A percentile compares a stretch with the other conserved stretches of the same genome.
phyloP scores from a whole-genome alignment of 2,113 vertebrate species.

The Brienomyrus brachyistius region DNA sequence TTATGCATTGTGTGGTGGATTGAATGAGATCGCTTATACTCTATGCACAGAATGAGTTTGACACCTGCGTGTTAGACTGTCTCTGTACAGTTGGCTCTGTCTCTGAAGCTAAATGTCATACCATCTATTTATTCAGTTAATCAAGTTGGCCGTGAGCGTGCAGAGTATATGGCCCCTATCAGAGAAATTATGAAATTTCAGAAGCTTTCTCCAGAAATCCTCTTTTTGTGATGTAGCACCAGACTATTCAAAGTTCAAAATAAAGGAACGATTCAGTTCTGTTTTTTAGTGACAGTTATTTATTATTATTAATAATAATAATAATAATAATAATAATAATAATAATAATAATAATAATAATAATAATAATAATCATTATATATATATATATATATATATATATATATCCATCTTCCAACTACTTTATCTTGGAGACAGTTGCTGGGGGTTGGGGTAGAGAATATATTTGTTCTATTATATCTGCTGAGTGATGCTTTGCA shows the following conservation, averaged over 20 bases:
- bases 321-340: too few relatives aligned
- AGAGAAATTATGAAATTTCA: neutral
- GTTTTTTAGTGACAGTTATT: neutral
- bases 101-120: neutral
- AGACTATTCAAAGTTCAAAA: neutral
- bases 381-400: neutral
- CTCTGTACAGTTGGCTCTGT: neutral
- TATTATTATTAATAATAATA: too few relatives aligned
- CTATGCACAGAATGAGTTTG: neutral
- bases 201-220: neutral
- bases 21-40: neutral
- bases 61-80: neutral
- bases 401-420: neutral
- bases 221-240: neutral
- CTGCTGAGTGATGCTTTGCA: neutral
- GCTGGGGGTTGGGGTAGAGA: neutral
- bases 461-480: neutral
- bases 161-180: neutral
- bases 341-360: too few relatives aligned
- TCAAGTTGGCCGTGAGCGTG: neutral
- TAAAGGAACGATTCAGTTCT: neutral
- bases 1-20: neutral
- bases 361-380: too few relatives aligned
- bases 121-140: neutral
- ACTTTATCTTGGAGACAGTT: neutral